Conservation (phyloP, 2,888 invertebrate species). For the Oligia strigilis region DNA sequence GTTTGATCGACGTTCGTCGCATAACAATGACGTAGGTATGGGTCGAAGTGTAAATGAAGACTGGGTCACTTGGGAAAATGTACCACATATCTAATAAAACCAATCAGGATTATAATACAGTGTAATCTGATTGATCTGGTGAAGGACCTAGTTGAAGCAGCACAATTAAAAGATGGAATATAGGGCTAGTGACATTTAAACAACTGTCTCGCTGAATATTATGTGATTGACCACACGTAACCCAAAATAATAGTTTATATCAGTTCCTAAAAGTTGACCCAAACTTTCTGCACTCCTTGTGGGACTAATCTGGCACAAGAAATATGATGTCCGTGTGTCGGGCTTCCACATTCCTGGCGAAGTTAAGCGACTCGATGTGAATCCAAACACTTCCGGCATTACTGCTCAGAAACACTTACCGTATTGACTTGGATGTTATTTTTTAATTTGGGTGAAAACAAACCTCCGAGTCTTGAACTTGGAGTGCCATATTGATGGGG, state of each 20-base stretch:
- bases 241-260: slow-evolving; percentile 18
- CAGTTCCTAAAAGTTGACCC: slow-evolving; percentile 17
- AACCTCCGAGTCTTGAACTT: background rate
- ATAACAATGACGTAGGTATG: slow-evolving; percentile 14
- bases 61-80: background rate
- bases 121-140: background rate
- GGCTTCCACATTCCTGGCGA: background rate
- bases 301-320: slow-evolving; percentile 22
- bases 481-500: background rate
- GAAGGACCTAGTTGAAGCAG: background rate
- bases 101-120: background rate
- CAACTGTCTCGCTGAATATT: background rate
- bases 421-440: slow-evolving; percentile 20
- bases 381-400: slow-evolving; percentile 28
- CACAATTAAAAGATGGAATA: background rate
- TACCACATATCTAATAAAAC: background rate
- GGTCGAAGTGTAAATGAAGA: slow-evolving; percentile 10
- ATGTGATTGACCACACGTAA: background rate
- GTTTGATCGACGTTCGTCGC: slow-evolving; percentile 15
- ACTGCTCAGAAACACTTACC: slow-evolving; percentile 19
- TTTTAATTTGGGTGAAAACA: background rate
- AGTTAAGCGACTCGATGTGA: slow-evolving; percentile 23
- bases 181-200: background rate
- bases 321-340: slow-evolving; percentile 27
- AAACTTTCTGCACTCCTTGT: slow-evolving; percentile 30